Evolutionary conservation across 2,797 vertebrate species (phyloP).

Genomic region (Parotocinclus haroldoi): DNA sequence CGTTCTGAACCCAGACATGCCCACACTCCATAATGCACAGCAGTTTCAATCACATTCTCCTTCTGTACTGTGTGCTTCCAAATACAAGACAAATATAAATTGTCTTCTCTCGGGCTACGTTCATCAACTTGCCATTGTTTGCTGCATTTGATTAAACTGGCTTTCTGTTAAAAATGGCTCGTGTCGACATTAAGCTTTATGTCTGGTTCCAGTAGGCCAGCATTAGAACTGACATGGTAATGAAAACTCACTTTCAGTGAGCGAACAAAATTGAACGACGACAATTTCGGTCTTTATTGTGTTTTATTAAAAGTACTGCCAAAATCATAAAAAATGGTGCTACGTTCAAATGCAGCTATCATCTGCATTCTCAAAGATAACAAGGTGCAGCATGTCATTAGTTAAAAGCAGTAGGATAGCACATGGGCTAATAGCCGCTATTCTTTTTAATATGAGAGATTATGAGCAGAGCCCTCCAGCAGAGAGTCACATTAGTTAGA

Average conservation of each 20-base stretch:
- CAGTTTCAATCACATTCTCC: conserved; percentile 18
- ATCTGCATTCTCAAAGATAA: conserved; percentile 43
- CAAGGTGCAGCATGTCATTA: conserved; percentile 51
- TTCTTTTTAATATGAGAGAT: conserved; percentile 53
- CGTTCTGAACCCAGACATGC: conserved; percentile 17
- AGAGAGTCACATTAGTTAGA: conserved; percentile 51
- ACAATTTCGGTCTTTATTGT: conserved; percentile 33
- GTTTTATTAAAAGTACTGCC: conserved; percentile 40
- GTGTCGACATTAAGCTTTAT: conserved; percentile 32
- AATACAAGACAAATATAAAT: conserved; percentile 31
- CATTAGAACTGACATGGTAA: conserved; percentile 38
- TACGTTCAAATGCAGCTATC: conserved; percentile 22
- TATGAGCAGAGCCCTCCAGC: conserved; percentile 32
- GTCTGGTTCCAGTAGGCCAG: conserved; percentile 18
- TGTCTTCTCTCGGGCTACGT: conserved; percentile 17
- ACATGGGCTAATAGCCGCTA: conserved; percentile 43
- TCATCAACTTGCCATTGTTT: conserved; percentile 21
- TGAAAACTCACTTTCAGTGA: conserved; percentile 39
- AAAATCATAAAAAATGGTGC: conserved; percentile 37
- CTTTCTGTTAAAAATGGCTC: conserved; percentile 18
- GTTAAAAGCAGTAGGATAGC: conserved; percentile 49
- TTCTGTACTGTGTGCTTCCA: not conserved
- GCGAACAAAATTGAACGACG: conserved; percentile 31
- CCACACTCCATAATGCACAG: conserved; percentile 31
- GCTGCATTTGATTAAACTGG: conserved; percentile 31